Evolutionary conservation across 2,888 invertebrate species (phyloP).

Genomic region (Exocentrus adspersus): DNA sequence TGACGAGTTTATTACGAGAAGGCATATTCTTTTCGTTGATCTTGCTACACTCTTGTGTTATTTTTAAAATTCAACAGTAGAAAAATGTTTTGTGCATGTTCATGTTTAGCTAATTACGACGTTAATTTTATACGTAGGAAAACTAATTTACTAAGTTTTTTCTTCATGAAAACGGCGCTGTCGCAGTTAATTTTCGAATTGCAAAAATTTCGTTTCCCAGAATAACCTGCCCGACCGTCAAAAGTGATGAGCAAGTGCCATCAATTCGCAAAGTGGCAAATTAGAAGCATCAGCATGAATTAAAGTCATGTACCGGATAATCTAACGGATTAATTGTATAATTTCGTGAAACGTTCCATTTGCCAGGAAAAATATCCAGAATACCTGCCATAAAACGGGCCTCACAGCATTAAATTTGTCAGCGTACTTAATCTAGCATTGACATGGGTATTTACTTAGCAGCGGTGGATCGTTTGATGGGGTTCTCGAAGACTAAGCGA

Average conservation of each 20-base stretch:
- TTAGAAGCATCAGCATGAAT: neutral
- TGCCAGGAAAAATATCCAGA: neutral
- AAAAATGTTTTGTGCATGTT: neutral
- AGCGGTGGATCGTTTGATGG: neutral
- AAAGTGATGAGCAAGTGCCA: neutral
- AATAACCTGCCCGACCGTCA: neutral
- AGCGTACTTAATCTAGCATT: neutral
- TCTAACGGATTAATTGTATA: neutral
- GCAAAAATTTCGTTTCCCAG: neutral
- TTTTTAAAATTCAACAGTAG: too few species aligned
- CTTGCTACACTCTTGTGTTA: too few species aligned
- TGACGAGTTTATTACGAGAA: too few species aligned
- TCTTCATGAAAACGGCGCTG: too few species aligned
- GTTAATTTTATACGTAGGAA: neutral
- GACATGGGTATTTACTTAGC: slow-evolving; percentile 2
- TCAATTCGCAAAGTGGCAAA: neutral
- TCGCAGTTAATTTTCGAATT: neutral
- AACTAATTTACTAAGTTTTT: neutral
- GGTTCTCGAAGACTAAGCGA: neutral
- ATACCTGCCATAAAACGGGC: neutral
- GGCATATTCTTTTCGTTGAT: too few species aligned
- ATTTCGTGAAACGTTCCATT: neutral
- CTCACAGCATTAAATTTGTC: neutral
- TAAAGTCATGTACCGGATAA: slow-evolving; percentile 1
- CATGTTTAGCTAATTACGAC: neutral